These are phyloP conservation scores for Agriopis aurantiaria DNA, from an alignment of 2,888 invertebrate species.

Conservation along the genomic window DNA sequence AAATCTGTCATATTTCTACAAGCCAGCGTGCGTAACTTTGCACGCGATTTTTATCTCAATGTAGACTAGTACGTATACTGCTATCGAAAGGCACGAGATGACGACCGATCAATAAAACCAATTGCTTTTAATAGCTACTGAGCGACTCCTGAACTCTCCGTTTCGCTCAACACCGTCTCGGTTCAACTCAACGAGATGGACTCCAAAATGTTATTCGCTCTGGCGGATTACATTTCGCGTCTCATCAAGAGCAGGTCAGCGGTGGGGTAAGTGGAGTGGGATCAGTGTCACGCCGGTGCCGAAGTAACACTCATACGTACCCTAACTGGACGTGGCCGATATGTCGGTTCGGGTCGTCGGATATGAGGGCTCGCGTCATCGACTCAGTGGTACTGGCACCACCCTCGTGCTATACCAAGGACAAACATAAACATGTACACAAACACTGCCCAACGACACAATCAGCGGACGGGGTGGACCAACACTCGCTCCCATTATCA, in stretches of 20 bases:
- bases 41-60: conserved; percentile 25
- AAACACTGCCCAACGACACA: conserved; percentile 77
- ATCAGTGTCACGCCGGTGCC: conserved; percentile 62
- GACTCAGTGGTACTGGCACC: conserved; percentile 97
- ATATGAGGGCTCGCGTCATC: conserved; percentile 97
- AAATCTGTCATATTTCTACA: conserved; percentile 32
- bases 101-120: conserved; percentile 52
- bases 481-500: conserved; percentile 61
- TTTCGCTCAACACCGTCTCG: conserved; percentile 12
- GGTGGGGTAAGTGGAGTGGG: conserved; percentile 48
- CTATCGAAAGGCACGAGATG: conserved; percentile 47
- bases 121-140: conserved; percentile 44
- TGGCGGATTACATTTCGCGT: conserved; percentile 16
- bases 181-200: conserved; percentile 9
- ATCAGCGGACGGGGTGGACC: conserved; percentile 53
- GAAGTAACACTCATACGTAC: conserved; percentile 90
- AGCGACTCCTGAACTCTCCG: conserved; percentile 42
- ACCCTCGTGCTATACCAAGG: conserved; percentile 93
- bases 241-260: conserved; percentile 35
- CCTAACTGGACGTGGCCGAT: conserved; percentile 97
- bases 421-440: conserved; percentile 87
- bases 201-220: conserved; percentile 8
- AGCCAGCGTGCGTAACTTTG: conserved; percentile 20
- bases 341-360: conserved; percentile 96
- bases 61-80: conserved; percentile 22